A percentile compares a stretch with the other conserved stretches of the same genome.
phyloP scores from a whole-genome alignment of 1,140 invertebrate species.

The Bombus breviceps region DNA sequence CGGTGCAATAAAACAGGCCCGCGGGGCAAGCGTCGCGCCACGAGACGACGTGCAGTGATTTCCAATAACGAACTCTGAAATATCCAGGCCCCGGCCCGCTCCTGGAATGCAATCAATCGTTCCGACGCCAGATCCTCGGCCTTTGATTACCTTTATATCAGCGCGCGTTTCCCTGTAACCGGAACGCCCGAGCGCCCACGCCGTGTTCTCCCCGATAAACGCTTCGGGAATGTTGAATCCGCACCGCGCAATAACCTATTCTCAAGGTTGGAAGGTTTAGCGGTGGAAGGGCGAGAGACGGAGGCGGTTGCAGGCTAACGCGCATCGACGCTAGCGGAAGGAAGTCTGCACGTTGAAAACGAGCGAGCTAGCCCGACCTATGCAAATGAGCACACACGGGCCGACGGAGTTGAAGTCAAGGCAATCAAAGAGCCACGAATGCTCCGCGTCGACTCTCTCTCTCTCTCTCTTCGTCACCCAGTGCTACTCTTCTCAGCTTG shows the following conservation, averaged over 20 bases:
- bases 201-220: constrained; percentile 26
- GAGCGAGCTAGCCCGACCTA: constrained; percentile 31
- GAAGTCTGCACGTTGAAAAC: constrained; percentile 42
- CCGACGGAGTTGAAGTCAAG: constrained; percentile 22
- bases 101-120: constrained; percentile 53
- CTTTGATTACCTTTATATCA: constrained; percentile 56
- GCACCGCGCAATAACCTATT: constrained; percentile 40
- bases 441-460: background rate
- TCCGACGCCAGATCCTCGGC: constrained; percentile 40
- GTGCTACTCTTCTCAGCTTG: background rate
- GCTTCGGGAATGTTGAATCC: constrained; percentile 51
- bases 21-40: background rate
- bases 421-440: constrained; percentile 42
- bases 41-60: constrained; percentile 37
- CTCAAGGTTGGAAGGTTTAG: background rate
- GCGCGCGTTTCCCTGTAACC: constrained; percentile 31
- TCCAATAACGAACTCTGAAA: constrained; percentile 54
- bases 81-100: constrained; percentile 27
- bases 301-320: constrained; percentile 17
- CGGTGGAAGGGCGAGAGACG: background rate
- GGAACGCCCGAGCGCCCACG: background rate
- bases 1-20: constrained; percentile 40
- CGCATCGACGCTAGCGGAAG: constrained; percentile 43
- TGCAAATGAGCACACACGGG: constrained; percentile 47
- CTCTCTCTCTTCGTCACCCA: background rate